Conservation (phyloP, 2,113 vertebrate genomes). For the Triplophysa dalaica region DNA sequence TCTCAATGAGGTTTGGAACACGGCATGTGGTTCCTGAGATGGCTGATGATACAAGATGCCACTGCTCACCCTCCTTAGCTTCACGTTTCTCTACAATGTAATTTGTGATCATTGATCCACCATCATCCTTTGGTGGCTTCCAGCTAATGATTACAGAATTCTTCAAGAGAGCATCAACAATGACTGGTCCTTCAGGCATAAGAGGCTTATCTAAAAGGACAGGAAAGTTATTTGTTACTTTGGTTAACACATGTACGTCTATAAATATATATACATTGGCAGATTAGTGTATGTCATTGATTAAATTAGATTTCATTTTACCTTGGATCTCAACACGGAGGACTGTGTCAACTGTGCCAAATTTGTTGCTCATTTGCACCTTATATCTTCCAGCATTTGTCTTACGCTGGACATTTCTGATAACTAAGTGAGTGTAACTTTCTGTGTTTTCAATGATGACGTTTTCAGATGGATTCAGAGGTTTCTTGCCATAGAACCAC, state of each 20-base stretch:
- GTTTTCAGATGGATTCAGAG: conserved; percentile 85
- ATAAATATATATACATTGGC: background rate
- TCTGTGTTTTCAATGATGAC: conserved; percentile 95
- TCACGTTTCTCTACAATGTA: conserved; percentile 95
- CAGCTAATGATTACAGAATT: conserved; percentile 95
- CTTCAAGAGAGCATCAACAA: conserved; percentile 91
- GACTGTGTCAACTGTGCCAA: conserved; percentile 86
- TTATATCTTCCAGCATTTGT: conserved; percentile 94
- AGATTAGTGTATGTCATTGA: background rate
- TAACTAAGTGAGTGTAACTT: conserved; percentile 92
- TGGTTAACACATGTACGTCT: background rate
- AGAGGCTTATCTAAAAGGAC: conserved; percentile 88
- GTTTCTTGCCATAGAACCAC: conserved; percentile 96
- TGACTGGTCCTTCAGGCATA: conserved; percentile 86
- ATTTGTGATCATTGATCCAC: conserved; percentile 93
- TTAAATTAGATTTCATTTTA: conserved; percentile 61
- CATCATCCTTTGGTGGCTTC: conserved; percentile 91
- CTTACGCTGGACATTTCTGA: conserved; percentile 93
- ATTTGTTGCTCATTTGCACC: conserved; percentile 92
- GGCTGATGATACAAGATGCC: conserved; percentile 92
- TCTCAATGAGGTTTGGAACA: conserved; percentile 90
- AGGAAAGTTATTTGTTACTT: conserved; percentile 27
- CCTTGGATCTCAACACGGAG: conserved; percentile 98
- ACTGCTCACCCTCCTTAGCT: conserved; percentile 94
- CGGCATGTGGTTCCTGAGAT: conserved; percentile 90